Evolutionary conservation across 2,113 vertebrate genomes (phyloP).

Genomic region (Dicrurus megarhynchus): DNA sequence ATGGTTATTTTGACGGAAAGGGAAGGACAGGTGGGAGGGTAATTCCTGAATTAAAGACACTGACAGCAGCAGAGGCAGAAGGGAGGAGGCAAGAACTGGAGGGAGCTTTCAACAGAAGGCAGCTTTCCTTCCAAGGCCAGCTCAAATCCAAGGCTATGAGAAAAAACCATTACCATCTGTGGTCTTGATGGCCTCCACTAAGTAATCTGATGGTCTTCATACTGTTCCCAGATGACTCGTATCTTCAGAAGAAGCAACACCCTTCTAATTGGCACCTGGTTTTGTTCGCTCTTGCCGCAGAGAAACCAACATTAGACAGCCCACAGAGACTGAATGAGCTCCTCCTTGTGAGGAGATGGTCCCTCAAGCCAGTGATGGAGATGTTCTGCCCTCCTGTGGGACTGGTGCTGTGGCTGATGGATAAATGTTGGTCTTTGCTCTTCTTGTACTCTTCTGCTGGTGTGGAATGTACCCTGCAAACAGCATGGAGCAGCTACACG

Average conservation of each 20-base stretch:
- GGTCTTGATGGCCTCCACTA: not conserved
- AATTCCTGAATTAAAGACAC: not conserved
- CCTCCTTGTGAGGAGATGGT: not conserved
- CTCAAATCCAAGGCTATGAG: not conserved
- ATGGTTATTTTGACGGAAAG: not conserved
- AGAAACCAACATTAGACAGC: not conserved
- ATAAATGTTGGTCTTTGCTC: not conserved
- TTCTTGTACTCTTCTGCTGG: not conserved
- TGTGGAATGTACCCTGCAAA: not conserved
- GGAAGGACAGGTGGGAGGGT: not conserved
- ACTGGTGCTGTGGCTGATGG: not conserved
- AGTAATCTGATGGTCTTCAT: not conserved
- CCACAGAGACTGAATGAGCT: not conserved
- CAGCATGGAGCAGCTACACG: not conserved
- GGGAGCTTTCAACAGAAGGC: not conserved
- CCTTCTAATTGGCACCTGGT: not conserved
- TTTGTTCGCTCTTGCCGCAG: not conserved
- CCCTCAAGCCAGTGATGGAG: not conserved
- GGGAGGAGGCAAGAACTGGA: not conserved
- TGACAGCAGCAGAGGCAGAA: not conserved
- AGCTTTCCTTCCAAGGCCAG: not conserved
- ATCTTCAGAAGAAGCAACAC: not conserved
- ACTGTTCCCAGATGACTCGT: not conserved
- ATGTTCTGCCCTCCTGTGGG: not conserved
- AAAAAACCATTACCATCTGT: conserved; percentile 21